Base-by-base conservation (phyloP, 2,888 invertebrate species). In the Drosophila fulvimacula region DNA sequence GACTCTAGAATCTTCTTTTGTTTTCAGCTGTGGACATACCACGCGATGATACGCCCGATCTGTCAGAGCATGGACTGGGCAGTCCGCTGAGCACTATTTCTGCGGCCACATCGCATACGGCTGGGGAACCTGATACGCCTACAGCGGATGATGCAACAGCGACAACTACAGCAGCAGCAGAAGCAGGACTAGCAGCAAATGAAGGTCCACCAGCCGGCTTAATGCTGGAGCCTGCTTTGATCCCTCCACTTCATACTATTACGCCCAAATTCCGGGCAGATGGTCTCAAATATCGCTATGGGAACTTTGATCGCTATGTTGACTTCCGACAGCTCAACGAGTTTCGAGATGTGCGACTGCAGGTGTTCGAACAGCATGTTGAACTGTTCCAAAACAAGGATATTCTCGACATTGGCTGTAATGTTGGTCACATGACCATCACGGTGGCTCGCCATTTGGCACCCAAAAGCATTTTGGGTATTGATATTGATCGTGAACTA, bases 301-400 rank as follows among this genome's bases (percentile, higher is more conserved):
- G 99, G 63, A 99, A 99, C 93, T 99, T 98, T 93, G 97, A 97
- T 92, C 96, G 97, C 93, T 99, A 99, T 93, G 98, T 98, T 91
- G 99, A 99, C 24, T 98, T 98, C 91, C 95, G 99, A 38, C 97
- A 98, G 93, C 94, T 96, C 24, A 95, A 96, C 81, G 95, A 95
- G 42, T 96, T 96, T 90, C 94, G 95, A 90, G 99, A 99, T 92
- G 94, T 96, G 48, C 94, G 99, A 58, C 93, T 99, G 78, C 95
- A 95, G 88, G 95, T 96, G 62, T 96, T 99, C 88, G 94, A 95
- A 67, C 94, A 95, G 89, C 95, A 97, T 85, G 93, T 94, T 46
- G 96, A 97, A 85, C 94, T 98, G 90, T 98, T 99, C 92, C 94
- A 95, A 74, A 96, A 96, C 76, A 98, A 97, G 93, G 97, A 98